These are phyloP conservation scores for Prinia subflava DNA, from an alignment of 2,113 vertebrate genomes.

Conservation along the genomic window DNA sequence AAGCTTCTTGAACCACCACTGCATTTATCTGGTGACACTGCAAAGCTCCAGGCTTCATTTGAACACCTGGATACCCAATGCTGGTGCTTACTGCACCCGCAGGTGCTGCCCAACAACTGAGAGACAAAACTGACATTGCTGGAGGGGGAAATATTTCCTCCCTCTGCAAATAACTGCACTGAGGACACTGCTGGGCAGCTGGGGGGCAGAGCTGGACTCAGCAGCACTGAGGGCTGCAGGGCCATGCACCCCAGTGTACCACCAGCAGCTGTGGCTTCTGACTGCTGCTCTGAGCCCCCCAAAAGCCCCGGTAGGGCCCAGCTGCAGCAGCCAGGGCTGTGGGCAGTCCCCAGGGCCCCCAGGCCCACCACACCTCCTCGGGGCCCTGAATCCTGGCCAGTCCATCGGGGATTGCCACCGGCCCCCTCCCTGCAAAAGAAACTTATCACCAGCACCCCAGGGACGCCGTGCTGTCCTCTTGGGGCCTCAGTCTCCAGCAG, in stretches of 20 bases:
- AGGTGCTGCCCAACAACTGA: rapidly evolving
- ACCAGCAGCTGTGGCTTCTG: background rate
- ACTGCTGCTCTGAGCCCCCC: rapidly evolving
- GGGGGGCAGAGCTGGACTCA: background rate
- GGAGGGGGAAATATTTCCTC: background rate
- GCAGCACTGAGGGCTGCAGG: background rate
- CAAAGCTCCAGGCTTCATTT: background rate
- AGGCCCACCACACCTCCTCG: background rate
- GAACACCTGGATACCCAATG: background rate
- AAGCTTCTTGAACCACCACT: background rate
- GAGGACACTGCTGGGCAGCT: background rate
- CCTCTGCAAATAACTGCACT: background rate
- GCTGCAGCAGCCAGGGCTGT: background rate
- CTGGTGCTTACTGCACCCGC: background rate
- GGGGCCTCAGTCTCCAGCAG: background rate
- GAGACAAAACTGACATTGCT: background rate
- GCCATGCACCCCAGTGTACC: rapidly evolving
- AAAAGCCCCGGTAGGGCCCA: rapidly evolving
- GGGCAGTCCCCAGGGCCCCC: background rate
- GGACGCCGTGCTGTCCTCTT: rapidly evolving
- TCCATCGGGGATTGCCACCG: background rate
- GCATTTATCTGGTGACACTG: background rate
- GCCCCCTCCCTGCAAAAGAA: background rate
- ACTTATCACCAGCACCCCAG: background rate
- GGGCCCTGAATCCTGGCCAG: background rate